phyloP scores from a whole-genome alignment of 2,797 vertebrate species.

The Telmatherina bonti region DNA sequence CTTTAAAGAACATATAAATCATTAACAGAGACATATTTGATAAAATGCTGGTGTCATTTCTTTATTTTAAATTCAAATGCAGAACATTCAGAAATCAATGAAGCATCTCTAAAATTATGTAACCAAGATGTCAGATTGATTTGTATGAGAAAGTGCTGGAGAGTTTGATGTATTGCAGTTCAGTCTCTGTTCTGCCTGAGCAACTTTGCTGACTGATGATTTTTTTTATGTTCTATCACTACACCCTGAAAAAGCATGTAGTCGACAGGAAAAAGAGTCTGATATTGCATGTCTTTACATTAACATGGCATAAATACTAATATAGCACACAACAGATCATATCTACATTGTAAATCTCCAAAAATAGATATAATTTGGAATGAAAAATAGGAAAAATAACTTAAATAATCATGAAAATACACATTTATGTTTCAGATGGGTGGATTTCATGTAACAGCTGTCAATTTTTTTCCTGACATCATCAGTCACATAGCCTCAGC shows the following conservation, averaged over 20 bases:
- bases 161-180: constrained; percentile 33
- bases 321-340: constrained; percentile 44
- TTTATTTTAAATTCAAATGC: constrained; percentile 60
- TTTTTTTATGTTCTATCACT: not conserved
- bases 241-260: constrained; percentile 5
- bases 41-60: constrained; percentile 30
- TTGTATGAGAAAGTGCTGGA: constrained; percentile 35
- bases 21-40: constrained; percentile 27
- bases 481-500: constrained; percentile 27
- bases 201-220: not conserved
- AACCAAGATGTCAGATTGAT: constrained; percentile 33
- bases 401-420: constrained; percentile 54
- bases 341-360: constrained; percentile 59
- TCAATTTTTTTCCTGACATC: constrained; percentile 14
- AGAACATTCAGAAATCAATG: constrained; percentile 44
- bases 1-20: constrained; percentile 31
- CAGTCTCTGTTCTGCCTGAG: constrained; percentile 12
- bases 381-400: constrained; percentile 65
- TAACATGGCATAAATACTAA: constrained; percentile 40
- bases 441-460: constrained; percentile 39
- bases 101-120: constrained; percentile 24
- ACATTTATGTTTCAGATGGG: constrained; percentile 39
- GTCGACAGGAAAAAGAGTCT: constrained; percentile 17
- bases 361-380: constrained; percentile 56
- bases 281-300: constrained; percentile 37